phyloP scores from a whole-genome alignment of 2,113 vertebrate species.

The Cyanoderma ruficeps region DNA sequence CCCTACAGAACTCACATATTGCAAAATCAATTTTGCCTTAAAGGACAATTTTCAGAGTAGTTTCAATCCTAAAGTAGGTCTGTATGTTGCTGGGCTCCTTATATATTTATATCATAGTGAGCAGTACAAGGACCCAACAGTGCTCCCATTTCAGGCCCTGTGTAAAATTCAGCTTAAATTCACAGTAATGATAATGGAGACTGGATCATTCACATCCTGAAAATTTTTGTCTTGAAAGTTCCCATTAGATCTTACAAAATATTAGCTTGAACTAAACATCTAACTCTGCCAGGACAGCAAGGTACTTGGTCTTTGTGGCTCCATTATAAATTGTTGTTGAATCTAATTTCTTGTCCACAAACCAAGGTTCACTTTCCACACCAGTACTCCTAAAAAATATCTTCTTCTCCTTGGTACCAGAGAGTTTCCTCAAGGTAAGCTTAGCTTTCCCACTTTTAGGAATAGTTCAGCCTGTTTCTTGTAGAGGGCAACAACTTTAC shows the following conservation, averaged over 20 bases:
- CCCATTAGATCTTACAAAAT: not conserved
- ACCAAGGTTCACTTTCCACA: not conserved
- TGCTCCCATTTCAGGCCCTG: not conserved
- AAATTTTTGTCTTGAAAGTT: not conserved
- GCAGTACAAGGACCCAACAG: not conserved
- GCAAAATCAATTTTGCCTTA: conserved; percentile 67
- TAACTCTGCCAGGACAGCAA: not conserved
- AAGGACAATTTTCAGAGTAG: conserved; percentile 57
- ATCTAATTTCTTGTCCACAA: not conserved
- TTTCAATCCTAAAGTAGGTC: not conserved
- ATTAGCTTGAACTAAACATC: not conserved
- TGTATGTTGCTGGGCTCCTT: not conserved
- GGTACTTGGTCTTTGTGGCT: not conserved
- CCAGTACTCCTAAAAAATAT: not conserved
- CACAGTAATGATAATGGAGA: not conserved
- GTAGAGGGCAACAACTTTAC: not conserved
- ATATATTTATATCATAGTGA: not conserved
- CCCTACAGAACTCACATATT: conserved; percentile 41
- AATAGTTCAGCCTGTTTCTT: not conserved
- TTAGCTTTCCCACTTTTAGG: not conserved
- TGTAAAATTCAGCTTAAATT: not conserved
- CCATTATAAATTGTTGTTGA: not conserved
- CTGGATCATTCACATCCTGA: not conserved
- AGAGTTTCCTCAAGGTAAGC: not conserved
- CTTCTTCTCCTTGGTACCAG: not conserved